A percentile compares a stretch with the other conserved stretches of the same genome.
phyloP scores from a whole-genome alignment of 1,140 invertebrate genomes.

The Chelonus insularis region DNA sequence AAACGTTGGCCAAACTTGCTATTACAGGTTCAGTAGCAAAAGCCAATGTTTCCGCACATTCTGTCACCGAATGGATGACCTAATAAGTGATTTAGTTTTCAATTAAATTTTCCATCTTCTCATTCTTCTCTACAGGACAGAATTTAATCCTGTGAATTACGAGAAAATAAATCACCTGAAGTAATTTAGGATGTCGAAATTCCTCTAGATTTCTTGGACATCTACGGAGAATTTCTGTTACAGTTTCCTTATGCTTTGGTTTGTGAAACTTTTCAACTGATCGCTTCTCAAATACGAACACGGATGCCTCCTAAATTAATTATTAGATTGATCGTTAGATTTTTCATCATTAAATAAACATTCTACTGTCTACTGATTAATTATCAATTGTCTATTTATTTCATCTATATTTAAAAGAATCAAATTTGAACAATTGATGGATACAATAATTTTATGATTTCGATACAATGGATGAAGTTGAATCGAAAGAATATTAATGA shows the following conservation, averaged over 20 bases:
- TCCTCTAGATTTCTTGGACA: conserved; percentile 82
- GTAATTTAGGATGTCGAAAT: conserved; percentile 84
- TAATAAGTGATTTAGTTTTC: conserved; percentile 38
- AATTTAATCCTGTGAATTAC: neutral
- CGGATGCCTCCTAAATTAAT: conserved; percentile 82
- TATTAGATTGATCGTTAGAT: too few relatives aligned
- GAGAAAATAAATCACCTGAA: conserved; percentile 60
- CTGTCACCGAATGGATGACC: conserved; percentile 77
- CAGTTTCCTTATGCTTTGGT: conserved; percentile 87
- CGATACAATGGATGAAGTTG: too few relatives aligned
- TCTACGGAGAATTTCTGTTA: conserved; percentile 85
- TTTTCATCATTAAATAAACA: too few relatives aligned
- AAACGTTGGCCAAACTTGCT: conserved; percentile 84
- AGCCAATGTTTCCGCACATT: conserved; percentile 82
- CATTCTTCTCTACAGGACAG: neutral
- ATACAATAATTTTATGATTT: too few relatives aligned
- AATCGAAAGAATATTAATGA: too few relatives aligned
- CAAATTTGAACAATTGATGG: too few relatives aligned
- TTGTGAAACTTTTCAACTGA: conserved; percentile 93
- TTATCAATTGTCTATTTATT: too few relatives aligned
- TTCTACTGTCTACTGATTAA: too few relatives aligned
- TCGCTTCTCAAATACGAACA: conserved; percentile 94
- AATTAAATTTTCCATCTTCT: conserved; percentile 18
- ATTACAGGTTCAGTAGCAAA: conserved; percentile 90
- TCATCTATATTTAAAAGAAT: too few relatives aligned